Evolutionary conservation across 2,888 invertebrate species (phyloP), one percentile per base, ranked within the genome.

Genomic region (Drosophila helvetica): DNA sequence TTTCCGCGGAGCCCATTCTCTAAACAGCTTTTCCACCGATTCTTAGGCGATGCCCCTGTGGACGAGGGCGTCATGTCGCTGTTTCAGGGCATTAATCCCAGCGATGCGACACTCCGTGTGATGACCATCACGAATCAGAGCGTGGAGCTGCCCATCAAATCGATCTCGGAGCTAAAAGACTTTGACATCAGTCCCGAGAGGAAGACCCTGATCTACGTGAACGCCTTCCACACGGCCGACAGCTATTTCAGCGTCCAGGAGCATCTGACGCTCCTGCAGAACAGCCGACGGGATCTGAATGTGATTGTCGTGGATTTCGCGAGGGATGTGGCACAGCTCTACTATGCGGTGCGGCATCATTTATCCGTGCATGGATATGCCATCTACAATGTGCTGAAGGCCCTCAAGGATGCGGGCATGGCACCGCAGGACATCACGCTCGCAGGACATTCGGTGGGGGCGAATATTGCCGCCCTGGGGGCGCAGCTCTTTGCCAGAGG

Each of bases 371-470:
- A 90, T 45, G 91, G 85, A 6, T 90, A 90, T 33, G 89, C 89
- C 58, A 73, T 91, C 8, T 77, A 85, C 6, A 88, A 89, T 48
- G 70, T 91, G 3, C 25, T 91, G 6, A 72, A 57, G 6, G 80
- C 83, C 1, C 69, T 91, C 0, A 61, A 53, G 0, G 73, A 76
- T 17, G 75, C 84, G 1, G 90, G 88, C 12, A 62, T 90, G 3
- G 46, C 63, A 0, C 55, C 82, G 0, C 59, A 72, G 42, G 79
- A 90, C 46, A 79, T 91, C 0, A 90, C 81, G 0, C 42, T 91
- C 43, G 89, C 83, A 0, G 91, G 91, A 1, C 91, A 91, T 43
- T 91, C 91, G 7, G 91, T 90, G 30, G 91, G 91, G 5, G 91
- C 91, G 0, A 91, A 91, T 74, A 89, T 90, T n/a, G 91, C 90